Evolutionary conservation across 2,888 invertebrate genomes (phyloP).

Genomic region (Endomychus coccineus): DNA sequence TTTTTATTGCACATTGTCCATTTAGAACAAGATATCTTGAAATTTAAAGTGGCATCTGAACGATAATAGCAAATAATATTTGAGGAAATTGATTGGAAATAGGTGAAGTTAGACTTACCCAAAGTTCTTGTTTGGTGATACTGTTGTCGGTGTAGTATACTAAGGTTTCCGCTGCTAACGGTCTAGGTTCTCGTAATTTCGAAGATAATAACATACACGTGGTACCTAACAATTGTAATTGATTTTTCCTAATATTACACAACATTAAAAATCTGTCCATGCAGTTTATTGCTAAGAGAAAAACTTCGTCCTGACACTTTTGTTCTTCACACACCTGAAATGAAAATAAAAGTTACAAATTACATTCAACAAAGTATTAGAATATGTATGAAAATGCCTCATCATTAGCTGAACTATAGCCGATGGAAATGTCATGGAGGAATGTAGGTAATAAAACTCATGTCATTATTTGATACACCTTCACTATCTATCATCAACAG

Average conservation of each 20-base stretch:
- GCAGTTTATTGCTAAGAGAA: conserved; percentile 85
- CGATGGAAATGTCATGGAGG: too few species aligned
- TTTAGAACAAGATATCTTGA: too few species aligned
- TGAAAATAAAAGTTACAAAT: conserved; percentile 18
- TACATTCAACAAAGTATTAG: conserved; percentile 7
- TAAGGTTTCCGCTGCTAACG: conserved; percentile 70
- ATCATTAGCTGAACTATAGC: too few species aligned
- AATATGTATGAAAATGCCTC: too few species aligned
- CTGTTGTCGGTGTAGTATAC: conserved; percentile 93
- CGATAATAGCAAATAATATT: too few species aligned
- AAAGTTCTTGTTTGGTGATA: conserved; percentile 75
- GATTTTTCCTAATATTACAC: conserved; percentile 73
- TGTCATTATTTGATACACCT: too few species aligned
- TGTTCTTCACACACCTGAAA: conserved; percentile 90
- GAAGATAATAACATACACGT: conserved; percentile 89
- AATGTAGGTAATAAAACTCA: too few species aligned
- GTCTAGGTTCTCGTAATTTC: conserved; percentile 82
- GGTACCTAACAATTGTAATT: conserved; percentile 87
- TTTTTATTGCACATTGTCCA: too few species aligned
- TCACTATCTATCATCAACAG: too few species aligned
- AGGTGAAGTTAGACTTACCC: conserved; percentile 63
- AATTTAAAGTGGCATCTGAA: too few species aligned
- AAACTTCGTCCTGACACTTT: conserved; percentile 88
- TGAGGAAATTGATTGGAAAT: too few species aligned
- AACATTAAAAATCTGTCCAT: conserved; percentile 88